A percentile compares a stretch with the other conserved stretches of the same genome.
Evolutionary conservation across 2,797 vertebrate species (phyloP).

Genomic region (Clarias laeviceps): DNA sequence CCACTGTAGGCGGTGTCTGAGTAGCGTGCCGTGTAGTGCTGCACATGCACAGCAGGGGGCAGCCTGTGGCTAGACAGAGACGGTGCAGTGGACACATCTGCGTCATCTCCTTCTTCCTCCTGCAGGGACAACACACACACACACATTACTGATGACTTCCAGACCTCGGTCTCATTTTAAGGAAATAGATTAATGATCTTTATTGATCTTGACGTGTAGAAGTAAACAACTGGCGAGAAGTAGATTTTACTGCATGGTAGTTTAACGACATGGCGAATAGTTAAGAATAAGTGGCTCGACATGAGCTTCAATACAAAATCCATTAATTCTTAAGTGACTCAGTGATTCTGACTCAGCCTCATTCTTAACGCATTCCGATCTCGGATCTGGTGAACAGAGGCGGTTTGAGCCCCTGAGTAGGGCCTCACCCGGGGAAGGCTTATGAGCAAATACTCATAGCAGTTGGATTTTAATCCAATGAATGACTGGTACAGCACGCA

Average conservation of each 20-base stretch:
- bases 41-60: conserved; percentile 77
- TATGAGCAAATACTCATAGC: neutral
- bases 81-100: conserved; percentile 73
- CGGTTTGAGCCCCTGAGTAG: neutral
- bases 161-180: neutral
- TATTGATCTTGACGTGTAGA: neutral
- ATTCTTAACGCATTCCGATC: neutral
- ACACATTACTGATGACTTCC: neutral
- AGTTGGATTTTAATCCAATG: neutral
- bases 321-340: neutral
- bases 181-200: neutral
- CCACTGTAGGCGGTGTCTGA: conserved; percentile 79
- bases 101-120: conserved; percentile 94
- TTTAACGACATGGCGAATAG: too few species aligned
- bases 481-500: neutral
- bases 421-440: neutral
- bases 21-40: conserved; percentile 84
- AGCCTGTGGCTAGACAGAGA: conserved; percentile 80
- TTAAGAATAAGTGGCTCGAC: neutral
- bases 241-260: neutral
- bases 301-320: neutral
- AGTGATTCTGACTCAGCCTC: neutral
- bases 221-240: neutral
- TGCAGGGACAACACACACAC: conserved; percentile 59
- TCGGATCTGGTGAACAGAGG: neutral